These are phyloP conservation scores for Hormaphis cornu DNA, from an alignment of 1,140 invertebrate species.

Conservation along the genomic window DNA sequence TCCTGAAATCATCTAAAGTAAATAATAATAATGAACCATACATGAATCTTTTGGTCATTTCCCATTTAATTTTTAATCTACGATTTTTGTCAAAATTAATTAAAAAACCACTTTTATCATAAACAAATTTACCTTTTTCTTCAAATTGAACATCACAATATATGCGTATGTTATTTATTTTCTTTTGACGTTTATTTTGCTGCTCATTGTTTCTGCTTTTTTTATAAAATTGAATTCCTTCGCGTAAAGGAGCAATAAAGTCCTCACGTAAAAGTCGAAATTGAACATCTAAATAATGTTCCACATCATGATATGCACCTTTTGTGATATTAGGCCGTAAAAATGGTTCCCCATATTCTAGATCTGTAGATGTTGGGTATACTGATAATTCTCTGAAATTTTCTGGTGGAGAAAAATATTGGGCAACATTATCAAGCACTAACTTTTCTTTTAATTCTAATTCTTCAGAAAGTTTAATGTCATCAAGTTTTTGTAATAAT, in stretches of 20 bases:
- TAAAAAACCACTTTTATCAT: conserved; percentile 17
- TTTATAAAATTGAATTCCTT: conserved; percentile 45
- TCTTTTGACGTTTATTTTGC: conserved; percentile 1
- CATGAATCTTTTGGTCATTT: conserved; percentile 52
- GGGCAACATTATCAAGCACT: not conserved
- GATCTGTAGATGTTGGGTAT: conserved; percentile 29
- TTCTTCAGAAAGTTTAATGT: conserved; percentile 2
- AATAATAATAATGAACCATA: conserved; percentile 64
- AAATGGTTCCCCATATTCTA: conserved; percentile 38
- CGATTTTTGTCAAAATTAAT: conserved; percentile 31
- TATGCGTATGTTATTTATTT: conserved; percentile 30
- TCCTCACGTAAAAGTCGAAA: conserved; percentile 67
- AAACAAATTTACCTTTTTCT: not conserved
- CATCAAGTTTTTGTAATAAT: conserved; percentile 20
- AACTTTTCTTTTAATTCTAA: conserved; percentile 18
- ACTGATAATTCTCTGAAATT: conserved; percentile 33
- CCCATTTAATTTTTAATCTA: conserved; percentile 38
- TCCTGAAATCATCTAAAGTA: conserved; percentile 56
- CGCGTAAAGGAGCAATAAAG: conserved; percentile 52
- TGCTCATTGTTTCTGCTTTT: conserved; percentile 30
- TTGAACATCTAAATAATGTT: conserved; percentile 69
- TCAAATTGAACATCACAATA: conserved; percentile 28
- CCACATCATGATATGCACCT: conserved; percentile 51
- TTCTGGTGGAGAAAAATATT: conserved; percentile 25
- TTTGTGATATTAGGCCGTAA: conserved; percentile 51